Evolutionary conservation across 53 echinoderm and acorn worm species (phyloP).

Genomic region (Holothuria scabra): DNA sequence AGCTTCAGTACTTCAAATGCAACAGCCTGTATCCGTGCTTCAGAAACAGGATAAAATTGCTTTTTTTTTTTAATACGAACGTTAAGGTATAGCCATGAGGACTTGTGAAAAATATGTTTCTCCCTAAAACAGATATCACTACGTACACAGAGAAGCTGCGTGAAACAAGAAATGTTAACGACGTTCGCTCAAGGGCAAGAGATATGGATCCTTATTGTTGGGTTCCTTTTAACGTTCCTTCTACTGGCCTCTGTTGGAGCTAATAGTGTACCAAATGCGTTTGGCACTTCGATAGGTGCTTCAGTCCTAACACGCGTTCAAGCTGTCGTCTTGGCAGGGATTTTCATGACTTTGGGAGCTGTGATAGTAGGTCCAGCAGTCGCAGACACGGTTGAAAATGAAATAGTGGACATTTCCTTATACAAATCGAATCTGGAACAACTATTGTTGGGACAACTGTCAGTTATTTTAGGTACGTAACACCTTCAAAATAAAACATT

Average conservation of each 20-base stretch:
- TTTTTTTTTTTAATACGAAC: no score
- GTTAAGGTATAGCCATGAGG: no score
- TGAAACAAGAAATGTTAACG: no score
- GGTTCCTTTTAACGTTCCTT: constrained; percentile 60
- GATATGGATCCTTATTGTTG: constrained; percentile 63
- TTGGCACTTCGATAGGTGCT: constrained; percentile 70
- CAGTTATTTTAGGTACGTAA: constrained; percentile 54
- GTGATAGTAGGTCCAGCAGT: constrained; percentile 64
- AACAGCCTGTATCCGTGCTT: no score
- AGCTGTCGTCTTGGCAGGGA: constrained; percentile 56
- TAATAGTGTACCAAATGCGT: constrained; percentile 70
- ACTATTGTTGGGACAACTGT: constrained; percentile 68
- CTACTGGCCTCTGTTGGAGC: constrained; percentile 66
- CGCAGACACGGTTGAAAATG: constrained; percentile 58
- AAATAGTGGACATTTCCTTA: constrained; percentile 53
- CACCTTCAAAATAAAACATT: no score
- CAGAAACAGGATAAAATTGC: no score
- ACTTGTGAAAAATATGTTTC: no score
- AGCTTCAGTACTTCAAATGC: no score
- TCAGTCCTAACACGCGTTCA: constrained; percentile 60
- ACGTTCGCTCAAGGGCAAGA: no score
- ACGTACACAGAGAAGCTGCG: no score
- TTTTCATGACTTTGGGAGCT: constrained; percentile 64
- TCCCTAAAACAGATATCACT: no score
- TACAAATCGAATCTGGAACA: constrained; percentile 56